Conservation (phyloP, 2,797 vertebrate species). For the Hypotaenidia okinawae region DNA sequence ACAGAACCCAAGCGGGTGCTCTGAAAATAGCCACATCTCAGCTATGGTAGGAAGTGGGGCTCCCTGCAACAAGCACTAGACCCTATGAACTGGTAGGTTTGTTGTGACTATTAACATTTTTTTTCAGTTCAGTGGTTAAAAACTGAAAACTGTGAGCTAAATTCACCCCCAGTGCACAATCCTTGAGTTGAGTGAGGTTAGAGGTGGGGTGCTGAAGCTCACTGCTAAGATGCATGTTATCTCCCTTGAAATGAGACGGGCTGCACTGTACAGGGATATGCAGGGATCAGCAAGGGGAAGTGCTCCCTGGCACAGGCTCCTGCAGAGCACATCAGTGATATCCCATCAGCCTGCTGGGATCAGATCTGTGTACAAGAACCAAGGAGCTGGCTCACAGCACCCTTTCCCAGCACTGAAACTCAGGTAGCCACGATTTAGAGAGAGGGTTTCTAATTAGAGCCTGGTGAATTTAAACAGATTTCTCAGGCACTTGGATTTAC, state of each 20-base stretch:
- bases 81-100: neutral
- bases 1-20: neutral
- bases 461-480: slow-evolving; percentile 26
- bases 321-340: neutral
- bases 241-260: neutral
- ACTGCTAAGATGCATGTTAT: neutral
- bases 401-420: neutral
- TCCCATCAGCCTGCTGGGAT: neutral
- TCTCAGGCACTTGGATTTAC: slow-evolving; percentile 11
- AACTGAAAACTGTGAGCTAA: neutral
- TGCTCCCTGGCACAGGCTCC: neutral
- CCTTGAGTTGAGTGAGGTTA: neutral
- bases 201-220: neutral
- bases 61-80: neutral
- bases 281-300: neutral
- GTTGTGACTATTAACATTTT: neutral
- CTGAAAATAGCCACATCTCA: neutral
- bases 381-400: neutral
- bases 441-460: neutral
- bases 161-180: neutral
- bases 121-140: neutral
- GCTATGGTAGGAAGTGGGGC: neutral
- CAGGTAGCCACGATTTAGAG: neutral
- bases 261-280: neutral
- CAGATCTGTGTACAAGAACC: neutral